Conservation (phyloP, 2,113 vertebrate genomes). For the Stigmatopora argus region DNA sequence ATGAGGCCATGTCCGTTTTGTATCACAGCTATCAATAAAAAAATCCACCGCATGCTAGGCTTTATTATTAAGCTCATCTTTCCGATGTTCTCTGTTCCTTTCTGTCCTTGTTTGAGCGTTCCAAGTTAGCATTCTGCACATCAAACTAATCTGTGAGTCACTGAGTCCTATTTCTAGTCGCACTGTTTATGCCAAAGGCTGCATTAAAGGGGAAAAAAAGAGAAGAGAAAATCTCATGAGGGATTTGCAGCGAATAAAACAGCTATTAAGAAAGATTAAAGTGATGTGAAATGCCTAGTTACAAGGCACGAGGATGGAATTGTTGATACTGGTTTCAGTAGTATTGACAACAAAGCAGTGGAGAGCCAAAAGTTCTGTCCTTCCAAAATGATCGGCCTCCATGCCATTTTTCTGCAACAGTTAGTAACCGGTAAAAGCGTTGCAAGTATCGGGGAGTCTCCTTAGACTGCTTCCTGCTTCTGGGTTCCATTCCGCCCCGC, state of each 20-base stretch:
- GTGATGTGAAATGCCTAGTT: slow-evolving; percentile 25
- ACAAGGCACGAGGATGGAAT: slow-evolving; percentile 1
- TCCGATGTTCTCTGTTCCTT: slow-evolving; percentile 42
- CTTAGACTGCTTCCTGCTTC: too few relatives aligned
- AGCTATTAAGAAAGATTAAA: slow-evolving; percentile 31
- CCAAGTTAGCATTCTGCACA: slow-evolving; percentile 36
- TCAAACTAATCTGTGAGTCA: slow-evolving; percentile 51
- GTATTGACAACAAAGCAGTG: not conserved
- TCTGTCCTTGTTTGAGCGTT: slow-evolving; percentile 21
- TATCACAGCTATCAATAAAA: slow-evolving; percentile 52
- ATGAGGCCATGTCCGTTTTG: slow-evolving; percentile 25
- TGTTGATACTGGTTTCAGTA: slow-evolving; percentile 9
- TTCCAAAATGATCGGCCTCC: not conserved
- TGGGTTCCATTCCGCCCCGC: too few relatives aligned
- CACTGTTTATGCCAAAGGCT: slow-evolving; percentile 58
- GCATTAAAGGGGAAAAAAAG: slow-evolving; percentile 8
- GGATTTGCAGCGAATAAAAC: slow-evolving; percentile 29
- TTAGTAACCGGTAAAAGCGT: not conserved
- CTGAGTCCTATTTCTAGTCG: slow-evolving; percentile 40
- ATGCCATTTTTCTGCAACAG: not conserved
- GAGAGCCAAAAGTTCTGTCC: not conserved
- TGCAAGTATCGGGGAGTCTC: too few relatives aligned
- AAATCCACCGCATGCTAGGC: slow-evolving; percentile 24
- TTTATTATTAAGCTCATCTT: slow-evolving; percentile 45
- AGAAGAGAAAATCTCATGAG: slow-evolving; percentile 27